phyloP scores from a whole-genome alignment of 1,140 invertebrate species.

The Heliothis virescens region DNA sequence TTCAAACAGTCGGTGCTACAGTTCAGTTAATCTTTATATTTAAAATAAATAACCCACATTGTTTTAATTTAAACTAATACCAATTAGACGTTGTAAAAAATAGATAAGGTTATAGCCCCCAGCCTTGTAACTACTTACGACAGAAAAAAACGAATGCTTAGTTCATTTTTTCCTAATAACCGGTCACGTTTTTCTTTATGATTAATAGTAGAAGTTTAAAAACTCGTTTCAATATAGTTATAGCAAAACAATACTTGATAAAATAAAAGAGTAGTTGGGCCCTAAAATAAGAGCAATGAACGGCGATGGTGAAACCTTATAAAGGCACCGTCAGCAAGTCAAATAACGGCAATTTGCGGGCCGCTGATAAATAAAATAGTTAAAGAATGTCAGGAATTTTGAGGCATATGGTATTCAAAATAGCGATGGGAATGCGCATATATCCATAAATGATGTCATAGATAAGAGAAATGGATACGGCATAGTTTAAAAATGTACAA shows the following conservation, averaged over 20 bases:
- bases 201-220: background rate
- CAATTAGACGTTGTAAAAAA: too few relatives aligned
- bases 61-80: too few relatives aligned
- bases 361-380: slow-evolving; percentile 25
- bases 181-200: background rate
- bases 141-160: background rate
- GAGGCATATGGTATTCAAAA: slow-evolving; percentile 13
- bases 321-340: slow-evolving; percentile 50
- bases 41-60: too few relatives aligned
- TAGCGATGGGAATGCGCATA: background rate
- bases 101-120: too few relatives aligned
- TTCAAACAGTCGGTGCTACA: too few relatives aligned
- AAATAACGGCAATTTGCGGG: slow-evolving; percentile 53
- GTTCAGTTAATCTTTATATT: too few relatives aligned
- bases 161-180: background rate
- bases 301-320: slow-evolving; percentile 56
- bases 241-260: background rate
- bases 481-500: background rate
- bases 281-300: slow-evolving; percentile 57
- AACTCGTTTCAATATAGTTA: background rate
- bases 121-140: too few relatives aligned
- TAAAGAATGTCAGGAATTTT: slow-evolving; percentile 10
- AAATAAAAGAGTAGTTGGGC: slow-evolving; percentile 11
- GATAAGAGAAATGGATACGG: slow-evolving; percentile 4
- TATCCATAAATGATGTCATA: slow-evolving; percentile 15